These are phyloP conservation scores for Sapayoa aenigma DNA, from an alignment of 2,113 vertebrate species.

Conservation along the genomic window DNA sequence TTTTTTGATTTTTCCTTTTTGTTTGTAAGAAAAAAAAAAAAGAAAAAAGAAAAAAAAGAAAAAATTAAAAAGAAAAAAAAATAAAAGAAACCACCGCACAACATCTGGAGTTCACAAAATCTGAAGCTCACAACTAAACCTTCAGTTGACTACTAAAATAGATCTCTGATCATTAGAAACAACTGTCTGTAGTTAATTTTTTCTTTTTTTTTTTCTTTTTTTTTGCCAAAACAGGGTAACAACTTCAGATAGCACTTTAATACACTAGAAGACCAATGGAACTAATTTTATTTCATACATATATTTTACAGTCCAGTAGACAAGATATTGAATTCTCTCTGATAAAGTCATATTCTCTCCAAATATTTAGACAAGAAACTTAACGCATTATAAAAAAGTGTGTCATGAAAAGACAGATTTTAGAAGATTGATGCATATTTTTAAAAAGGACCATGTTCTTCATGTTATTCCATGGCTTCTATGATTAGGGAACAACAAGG, in stretches of 20 bases:
- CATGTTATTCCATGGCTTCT: neutral
- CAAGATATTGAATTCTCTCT: conserved; percentile 81
- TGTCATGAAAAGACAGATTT: conserved; percentile 70
- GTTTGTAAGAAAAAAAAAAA: conserved; percentile 61
- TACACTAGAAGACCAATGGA: conserved; percentile 93
- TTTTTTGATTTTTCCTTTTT: conserved; percentile 64
- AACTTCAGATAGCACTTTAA: conserved; percentile 93
- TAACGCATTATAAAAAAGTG: conserved; percentile 69
- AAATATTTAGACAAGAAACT: conserved; percentile 77
- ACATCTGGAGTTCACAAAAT: conserved; percentile 96
- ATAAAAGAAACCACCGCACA: conserved; percentile 87
- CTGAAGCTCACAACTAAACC: conserved; percentile 99
- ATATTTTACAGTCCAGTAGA: conserved; percentile 88
- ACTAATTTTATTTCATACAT: conserved; percentile 89
- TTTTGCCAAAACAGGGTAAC: conserved; percentile 85
- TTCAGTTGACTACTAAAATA: conserved; percentile 99
- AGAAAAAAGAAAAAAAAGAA: conserved; percentile 64
- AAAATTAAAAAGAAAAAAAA: conserved; percentile 5
- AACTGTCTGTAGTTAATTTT: conserved; percentile 83
- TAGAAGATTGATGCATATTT: conserved; percentile 56
- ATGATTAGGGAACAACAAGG: conserved; percentile 32
- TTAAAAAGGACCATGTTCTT: conserved; percentile 19
- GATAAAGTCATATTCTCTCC: conserved; percentile 88
- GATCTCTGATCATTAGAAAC: conserved; percentile 98
- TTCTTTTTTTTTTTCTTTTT: conserved; percentile 60